A percentile compares a stretch with the other conserved stretches of the same genome.
Evolutionary conservation across 2,888 invertebrate genomes (phyloP).

Genomic region (Troides aeacus): DNA sequence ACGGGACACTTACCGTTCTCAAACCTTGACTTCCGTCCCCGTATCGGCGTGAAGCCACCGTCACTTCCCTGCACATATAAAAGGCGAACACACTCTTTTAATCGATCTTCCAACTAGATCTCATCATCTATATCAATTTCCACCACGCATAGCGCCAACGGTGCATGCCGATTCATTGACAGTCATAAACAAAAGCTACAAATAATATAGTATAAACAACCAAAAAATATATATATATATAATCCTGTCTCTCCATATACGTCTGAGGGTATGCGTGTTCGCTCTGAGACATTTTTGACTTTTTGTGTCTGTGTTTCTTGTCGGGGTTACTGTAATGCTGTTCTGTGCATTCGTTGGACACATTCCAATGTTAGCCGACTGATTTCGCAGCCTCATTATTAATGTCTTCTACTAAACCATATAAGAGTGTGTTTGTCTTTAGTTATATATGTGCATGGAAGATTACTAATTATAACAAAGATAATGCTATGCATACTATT

Average conservation of each 20-base stretch:
- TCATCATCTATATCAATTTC: constrained; percentile 45
- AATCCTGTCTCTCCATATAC: constrained; percentile 41
- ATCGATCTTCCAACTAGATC: constrained; percentile 47
- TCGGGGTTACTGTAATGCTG: constrained; percentile 42
- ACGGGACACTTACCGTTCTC: constrained; percentile 47
- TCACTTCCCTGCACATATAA: constrained; percentile 78
- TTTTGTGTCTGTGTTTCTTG: constrained; percentile 50
- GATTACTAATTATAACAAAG: constrained; percentile 56
- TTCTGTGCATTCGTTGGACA: constrained; percentile 46
- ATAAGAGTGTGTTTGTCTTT: constrained; percentile 78
- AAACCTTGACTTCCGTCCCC: constrained; percentile 40
- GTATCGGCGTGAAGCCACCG: constrained; percentile 45
- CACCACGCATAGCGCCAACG: constrained; percentile 65
- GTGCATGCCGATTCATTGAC: constrained; percentile 73
- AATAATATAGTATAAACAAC: constrained; percentile 53
- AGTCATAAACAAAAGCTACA: constrained; percentile 58
- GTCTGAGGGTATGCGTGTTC: constrained; percentile 36
- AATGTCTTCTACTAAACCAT: constrained; percentile 44
- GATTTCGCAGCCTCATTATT: constrained; percentile 38
- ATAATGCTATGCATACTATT: constrained; percentile 46
- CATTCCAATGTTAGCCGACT: constrained; percentile 45
- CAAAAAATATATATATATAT: constrained; percentile 44
- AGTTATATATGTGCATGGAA: constrained; percentile 79
- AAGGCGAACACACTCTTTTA: constrained; percentile 78
- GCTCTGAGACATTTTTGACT: constrained; percentile 37